Evolutionary conservation across 2,113 vertebrate genomes (phyloP), one percentile per base, ranked within the genome.

Genomic region (Gopherus evgoodei): DNA sequence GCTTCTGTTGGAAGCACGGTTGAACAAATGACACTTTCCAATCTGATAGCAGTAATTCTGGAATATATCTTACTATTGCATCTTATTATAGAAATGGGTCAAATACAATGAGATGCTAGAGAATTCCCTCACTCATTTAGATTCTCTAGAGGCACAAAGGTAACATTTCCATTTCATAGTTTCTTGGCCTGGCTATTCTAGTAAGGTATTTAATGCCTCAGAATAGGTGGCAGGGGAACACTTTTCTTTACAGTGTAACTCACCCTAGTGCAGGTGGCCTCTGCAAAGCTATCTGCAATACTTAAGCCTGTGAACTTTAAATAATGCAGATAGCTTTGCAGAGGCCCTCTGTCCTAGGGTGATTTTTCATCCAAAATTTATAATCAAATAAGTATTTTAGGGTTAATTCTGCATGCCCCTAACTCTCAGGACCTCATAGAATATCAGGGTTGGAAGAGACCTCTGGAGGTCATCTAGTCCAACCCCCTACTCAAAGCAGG

Each of bases 1-100:
- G 86, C 72, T 93, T 89, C 83, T 95, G 90, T 90, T 84, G 53
- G 81, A 95, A 88, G 85, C 90, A 75, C 16, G 90, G 89, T 62
- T 96, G 89, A 96, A 38, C 62, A 84, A 38, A 69, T 86, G 89
- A 94, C 83, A 94, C 96, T 95, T 96, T 91, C 31, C 89, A 96
- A 88, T 27, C 50, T 88, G 91, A 97, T 54, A 95, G 92, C 72
- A 95, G 72, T 90, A 90, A 96, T 95, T 94, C 87, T 57, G 19
- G 83, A 91, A 84, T 53, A 88, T 12, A n/a, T 94, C 65, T 95
- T 94, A 79, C 49, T 56, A 35, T 12, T 62, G 10, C 21, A 80
- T 50, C 69, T 96, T 92, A 87, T 90, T 92, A 91, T 17, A 90
- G 56, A 81, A 72, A 78, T 50, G 53, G 89, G 83, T 95, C 90